These are phyloP conservation scores for Thamnaconus septentrionalis DNA, from an alignment of 2,113 vertebrate genomes.

Conservation along the genomic window DNA sequence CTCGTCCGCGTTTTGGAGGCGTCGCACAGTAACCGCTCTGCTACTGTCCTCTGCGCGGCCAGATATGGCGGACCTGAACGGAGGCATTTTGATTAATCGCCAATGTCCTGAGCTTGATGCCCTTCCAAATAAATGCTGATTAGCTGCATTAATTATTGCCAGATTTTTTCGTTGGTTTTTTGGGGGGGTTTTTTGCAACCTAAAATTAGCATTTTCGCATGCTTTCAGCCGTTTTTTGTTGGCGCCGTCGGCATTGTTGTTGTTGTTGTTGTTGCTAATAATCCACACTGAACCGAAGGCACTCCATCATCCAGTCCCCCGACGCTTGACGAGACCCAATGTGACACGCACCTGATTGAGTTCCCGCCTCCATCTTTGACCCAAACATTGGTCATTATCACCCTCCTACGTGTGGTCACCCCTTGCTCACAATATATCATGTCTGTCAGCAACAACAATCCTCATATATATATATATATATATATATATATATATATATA, in stretches of 20 bases:
- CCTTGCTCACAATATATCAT: constrained; percentile 25
- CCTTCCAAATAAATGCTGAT: constrained; percentile 16
- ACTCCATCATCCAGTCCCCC: constrained; percentile 5
- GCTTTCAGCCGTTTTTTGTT: background rate
- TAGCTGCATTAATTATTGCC: constrained; percentile 29
- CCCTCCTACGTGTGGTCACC: constrained; percentile 34
- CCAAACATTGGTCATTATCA: constrained; percentile 47
- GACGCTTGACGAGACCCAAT: constrained; percentile 20
- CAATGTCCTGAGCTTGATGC: constrained; percentile 10
- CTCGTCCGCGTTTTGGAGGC: constrained; percentile 48
- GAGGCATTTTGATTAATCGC: constrained; percentile 32
- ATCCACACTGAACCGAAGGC: constrained; percentile 7
- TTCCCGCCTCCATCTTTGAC: constrained; percentile 29
- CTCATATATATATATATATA: background rate
- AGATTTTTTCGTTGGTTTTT: background rate
- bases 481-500: too few species aligned
- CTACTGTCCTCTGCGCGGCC: constrained; percentile 36
- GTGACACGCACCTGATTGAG: constrained; percentile 49
- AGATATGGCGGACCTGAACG: constrained; percentile 13
- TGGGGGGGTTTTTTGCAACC: background rate
- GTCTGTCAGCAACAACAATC: constrained; percentile 14
- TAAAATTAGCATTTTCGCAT: constrained; percentile 3
- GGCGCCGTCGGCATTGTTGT: background rate
- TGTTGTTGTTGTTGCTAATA: background rate
- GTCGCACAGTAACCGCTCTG: constrained; percentile 45